Evolutionary conservation across 2,797 vertebrate genomes (phyloP).

Genomic region (Vipera ursinii): DNA sequence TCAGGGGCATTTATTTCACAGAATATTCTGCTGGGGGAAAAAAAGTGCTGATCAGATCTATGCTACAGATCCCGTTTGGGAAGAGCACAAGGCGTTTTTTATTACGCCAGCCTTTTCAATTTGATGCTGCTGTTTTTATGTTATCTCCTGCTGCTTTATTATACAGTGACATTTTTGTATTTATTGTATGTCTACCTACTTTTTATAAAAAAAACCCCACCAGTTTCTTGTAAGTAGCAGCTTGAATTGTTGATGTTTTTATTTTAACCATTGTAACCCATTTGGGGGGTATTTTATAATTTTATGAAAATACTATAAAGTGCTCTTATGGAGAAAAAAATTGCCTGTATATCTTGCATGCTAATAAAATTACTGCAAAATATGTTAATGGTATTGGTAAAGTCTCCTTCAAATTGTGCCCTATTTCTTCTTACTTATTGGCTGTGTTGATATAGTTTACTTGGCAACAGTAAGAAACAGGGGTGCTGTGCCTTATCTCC

Average conservation of each 20-base stretch:
- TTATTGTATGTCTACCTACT: neutral
- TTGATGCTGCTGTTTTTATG: neutral
- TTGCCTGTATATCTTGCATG: neutral
- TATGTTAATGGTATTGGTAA: neutral
- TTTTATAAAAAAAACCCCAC: neutral
- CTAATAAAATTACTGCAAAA: neutral
- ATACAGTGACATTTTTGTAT: neutral
- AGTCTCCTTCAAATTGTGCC: neutral
- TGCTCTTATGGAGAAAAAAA: neutral
- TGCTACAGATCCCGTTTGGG: neutral
- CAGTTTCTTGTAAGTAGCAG: neutral
- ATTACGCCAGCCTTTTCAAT: neutral
- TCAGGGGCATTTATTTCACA: neutral
- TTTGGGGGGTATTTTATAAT: neutral
- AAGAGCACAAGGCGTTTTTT: neutral
- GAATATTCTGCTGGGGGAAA: neutral
- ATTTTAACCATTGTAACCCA: neutral
- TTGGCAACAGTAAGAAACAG: neutral
- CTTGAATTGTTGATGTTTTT: slow-evolving; percentile 1
- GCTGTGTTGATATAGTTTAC: neutral
- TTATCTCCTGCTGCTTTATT: neutral
- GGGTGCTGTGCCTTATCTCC: neutral
- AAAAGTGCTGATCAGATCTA: neutral
- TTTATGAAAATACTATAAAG: neutral
- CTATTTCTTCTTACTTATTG: neutral